Percentiles rank a stretch among this genome's conserved stretches.
Evolutionary conservation across 2,888 invertebrate genomes (phyloP).

Genomic region (Nyleta sp.): DNA sequence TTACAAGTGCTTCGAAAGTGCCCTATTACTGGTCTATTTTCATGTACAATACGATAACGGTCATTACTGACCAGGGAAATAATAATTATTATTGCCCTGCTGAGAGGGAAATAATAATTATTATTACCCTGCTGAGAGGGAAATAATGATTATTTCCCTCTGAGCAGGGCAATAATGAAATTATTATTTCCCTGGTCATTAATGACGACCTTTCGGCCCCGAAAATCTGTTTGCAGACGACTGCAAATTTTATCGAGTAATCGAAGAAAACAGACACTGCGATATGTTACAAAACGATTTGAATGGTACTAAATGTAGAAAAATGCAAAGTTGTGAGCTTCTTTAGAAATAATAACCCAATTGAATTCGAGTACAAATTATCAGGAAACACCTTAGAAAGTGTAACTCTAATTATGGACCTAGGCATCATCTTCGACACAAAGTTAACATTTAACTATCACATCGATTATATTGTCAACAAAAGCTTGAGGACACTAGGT

Average conservation of each 20-base stretch:
- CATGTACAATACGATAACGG: no score
- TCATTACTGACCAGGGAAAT: no score
- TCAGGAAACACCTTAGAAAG: background rate
- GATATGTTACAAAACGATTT: background rate
- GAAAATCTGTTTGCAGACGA: conserved; percentile 15
- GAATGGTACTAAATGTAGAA: background rate
- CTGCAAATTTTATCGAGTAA: conserved; percentile 12
- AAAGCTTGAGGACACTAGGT: no score
- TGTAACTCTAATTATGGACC: background rate
- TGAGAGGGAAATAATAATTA: no score
- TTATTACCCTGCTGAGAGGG: no score
- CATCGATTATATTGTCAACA: no score
- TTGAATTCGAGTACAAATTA: background rate
- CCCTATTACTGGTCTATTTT: no score
- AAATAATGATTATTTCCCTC: no score
- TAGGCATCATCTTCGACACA: conserved; percentile 4
- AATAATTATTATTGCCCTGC: no score
- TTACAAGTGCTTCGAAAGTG: background rate
- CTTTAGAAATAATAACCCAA: background rate
- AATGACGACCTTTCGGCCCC: no score
- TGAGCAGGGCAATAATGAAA: no score
- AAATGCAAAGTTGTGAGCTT: conserved; percentile 17
- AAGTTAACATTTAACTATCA: conserved; percentile 9
- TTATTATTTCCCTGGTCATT: no score
- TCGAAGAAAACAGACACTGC: background rate